Evolutionary conservation across 2,888 invertebrate species (phyloP).

Genomic region (Lithosia quadra): DNA sequence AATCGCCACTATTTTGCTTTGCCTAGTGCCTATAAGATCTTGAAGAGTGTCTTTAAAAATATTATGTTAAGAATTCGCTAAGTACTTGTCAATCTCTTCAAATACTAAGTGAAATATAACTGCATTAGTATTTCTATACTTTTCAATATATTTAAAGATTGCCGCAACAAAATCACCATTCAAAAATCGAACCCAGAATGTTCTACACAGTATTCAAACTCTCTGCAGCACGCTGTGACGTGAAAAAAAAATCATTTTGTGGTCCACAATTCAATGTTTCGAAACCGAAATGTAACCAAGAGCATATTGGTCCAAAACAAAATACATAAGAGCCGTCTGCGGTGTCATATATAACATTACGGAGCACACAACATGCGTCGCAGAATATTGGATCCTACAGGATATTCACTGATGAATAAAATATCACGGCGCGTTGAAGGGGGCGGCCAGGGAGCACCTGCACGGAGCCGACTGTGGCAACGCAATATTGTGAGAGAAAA

Average conservation of each 20-base stretch:
- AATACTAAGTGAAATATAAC: too few species aligned
- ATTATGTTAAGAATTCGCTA: too few species aligned
- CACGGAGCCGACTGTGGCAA: not conserved
- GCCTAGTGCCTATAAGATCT: too few species aligned
- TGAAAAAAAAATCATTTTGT: not conserved
- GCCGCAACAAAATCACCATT: not conserved
- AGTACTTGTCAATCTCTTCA: too few species aligned
- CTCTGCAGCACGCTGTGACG: too few species aligned
- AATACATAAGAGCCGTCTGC: not conserved
- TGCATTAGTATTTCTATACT: too few species aligned
- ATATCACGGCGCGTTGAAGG: conserved; percentile 13
- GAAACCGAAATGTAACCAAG: not conserved
- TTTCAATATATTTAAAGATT: not conserved
- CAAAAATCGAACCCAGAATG: not conserved
- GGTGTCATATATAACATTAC: conserved; percentile 6
- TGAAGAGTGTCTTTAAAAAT: too few species aligned
- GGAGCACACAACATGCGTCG: conserved; percentile 6
- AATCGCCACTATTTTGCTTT: too few species aligned
- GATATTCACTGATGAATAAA: conserved; percentile 22
- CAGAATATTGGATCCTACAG: conserved; percentile 10
- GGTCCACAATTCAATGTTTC: not conserved
- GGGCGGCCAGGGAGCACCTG: conserved; percentile 12
- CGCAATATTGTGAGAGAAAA: conserved; percentile 19
- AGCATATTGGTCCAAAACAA: not conserved
- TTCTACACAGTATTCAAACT: not conserved